Conservation (phyloP, 2,888 invertebrate genomes). For the Cataglyphis cursor region DNA sequence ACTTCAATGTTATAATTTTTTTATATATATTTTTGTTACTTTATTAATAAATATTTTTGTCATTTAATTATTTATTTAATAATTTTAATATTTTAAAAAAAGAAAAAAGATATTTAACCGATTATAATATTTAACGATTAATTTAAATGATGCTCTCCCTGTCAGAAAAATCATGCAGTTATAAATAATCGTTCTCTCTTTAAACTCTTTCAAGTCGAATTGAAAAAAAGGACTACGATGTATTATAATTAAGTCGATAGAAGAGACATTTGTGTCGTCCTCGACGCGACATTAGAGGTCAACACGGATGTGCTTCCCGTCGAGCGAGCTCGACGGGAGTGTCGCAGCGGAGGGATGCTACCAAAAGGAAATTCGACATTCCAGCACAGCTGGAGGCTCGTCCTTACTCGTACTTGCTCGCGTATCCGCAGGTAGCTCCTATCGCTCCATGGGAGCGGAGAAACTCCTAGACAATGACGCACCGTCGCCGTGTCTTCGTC, state of each 20-base stretch:
- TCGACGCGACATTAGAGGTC: not conserved
- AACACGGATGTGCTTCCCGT: constrained; percentile 29
- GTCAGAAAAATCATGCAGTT: not conserved
- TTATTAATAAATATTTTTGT: not conserved
- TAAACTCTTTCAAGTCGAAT: not conserved
- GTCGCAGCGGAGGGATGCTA: constrained; percentile 66
- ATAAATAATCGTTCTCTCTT: constrained; percentile 18
- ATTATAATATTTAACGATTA: not conserved
- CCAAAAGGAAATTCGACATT: constrained; percentile 77
- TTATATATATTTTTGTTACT: not conserved
- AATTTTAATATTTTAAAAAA: not conserved
- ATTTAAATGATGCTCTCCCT: not conserved
- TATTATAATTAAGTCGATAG: constrained; percentile 38
- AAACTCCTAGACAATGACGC: constrained; percentile 75
- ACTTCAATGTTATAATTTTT: not conserved
- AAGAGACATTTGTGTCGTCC: constrained; percentile 3
- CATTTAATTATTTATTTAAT: not conserved
- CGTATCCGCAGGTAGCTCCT: constrained; percentile 62
- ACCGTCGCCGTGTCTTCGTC: not conserved
- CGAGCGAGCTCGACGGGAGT: constrained; percentile 54
- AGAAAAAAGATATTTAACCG: not conserved
- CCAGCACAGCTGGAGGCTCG: constrained; percentile 75
- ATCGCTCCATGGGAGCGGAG: constrained; percentile 46
- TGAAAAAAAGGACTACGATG: not conserved
- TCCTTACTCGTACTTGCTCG: constrained; percentile 62